These are phyloP conservation scores for Microplitis mediator DNA, from an alignment of 1,140 invertebrate species.

Conservation along the genomic window DNA sequence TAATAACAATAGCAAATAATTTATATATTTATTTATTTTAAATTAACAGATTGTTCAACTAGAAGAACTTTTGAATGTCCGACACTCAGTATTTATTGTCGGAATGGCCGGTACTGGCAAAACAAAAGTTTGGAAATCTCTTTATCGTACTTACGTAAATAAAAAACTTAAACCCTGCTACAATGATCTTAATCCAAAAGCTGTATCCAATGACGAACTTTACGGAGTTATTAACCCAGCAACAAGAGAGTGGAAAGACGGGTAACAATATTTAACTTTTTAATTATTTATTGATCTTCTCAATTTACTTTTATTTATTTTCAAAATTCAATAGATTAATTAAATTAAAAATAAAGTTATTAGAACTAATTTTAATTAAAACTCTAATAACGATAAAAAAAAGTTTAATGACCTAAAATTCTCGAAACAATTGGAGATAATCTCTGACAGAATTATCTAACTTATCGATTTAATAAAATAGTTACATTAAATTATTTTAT, in stretches of 20 bases:
- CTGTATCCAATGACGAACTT: slow-evolving; percentile 93
- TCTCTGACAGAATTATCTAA: too few relatives aligned
- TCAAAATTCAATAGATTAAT: too few relatives aligned
- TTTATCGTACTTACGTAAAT: slow-evolving; percentile 82
- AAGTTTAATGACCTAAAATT: too few relatives aligned
- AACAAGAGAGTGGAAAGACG: slow-evolving; percentile 96
- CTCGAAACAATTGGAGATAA: too few relatives aligned
- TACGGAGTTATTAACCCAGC: slow-evolving; percentile 95
- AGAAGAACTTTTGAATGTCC: slow-evolving; percentile 88
- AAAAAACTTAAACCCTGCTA: slow-evolving; percentile 82
- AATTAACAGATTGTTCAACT: slow-evolving; percentile 81
- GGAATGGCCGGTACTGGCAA: slow-evolving; percentile 94
- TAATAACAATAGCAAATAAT: slow-evolving; percentile 1
- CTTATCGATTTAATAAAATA: too few relatives aligned
- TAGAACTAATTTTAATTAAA: too few relatives aligned
- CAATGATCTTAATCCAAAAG: slow-evolving; percentile 93
- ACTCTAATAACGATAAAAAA: too few relatives aligned
- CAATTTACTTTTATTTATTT: too few relatives aligned
- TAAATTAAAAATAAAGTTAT: too few relatives aligned
- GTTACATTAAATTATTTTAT: too few relatives aligned
- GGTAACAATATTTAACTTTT: slow-evolving; percentile 49
- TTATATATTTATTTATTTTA: not conserved
- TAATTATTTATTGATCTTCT: too few relatives aligned
- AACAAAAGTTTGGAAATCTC: slow-evolving; percentile 89
- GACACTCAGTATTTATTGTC: slow-evolving; percentile 93